Conservation (phyloP, 2,797 vertebrate species). For the Alfaro cultratus region DNA sequence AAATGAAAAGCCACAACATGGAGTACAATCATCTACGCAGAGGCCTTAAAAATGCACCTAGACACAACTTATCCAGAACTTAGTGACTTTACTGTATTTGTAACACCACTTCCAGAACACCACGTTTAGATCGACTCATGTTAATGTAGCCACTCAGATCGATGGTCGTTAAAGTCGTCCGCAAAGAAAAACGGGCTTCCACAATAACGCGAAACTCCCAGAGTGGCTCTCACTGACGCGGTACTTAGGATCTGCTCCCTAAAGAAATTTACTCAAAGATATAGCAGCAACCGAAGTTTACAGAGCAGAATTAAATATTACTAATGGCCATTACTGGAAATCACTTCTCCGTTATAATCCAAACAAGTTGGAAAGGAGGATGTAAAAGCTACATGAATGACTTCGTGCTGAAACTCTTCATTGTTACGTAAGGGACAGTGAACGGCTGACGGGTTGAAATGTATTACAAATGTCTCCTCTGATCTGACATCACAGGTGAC, state of each 20-base stretch:
- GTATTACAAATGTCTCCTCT: neutral
- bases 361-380: no score
- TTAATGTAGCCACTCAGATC: slow-evolving; percentile 27
- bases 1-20: neutral
- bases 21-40: neutral
- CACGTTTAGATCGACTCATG: no score
- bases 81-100: no score
- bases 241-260: slow-evolving; percentile 23
- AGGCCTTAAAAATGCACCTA: no score
- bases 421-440: neutral
- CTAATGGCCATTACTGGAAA: no score
- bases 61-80: no score
- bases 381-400: no score
- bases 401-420: no score
- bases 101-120: no score
- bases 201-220: slow-evolving; percentile 14
- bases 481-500: neutral
- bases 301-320: no score
- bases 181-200: slow-evolving; percentile 7
- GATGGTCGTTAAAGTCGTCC: neutral
- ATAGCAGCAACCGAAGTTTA: no score
- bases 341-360: no score
- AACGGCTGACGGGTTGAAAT: neutral
- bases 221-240: slow-evolving; percentile 13
- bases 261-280: neutral